Evolutionary conservation across 2,797 vertebrate genomes (phyloP).

Genomic region (Antrozous pallidus): DNA sequence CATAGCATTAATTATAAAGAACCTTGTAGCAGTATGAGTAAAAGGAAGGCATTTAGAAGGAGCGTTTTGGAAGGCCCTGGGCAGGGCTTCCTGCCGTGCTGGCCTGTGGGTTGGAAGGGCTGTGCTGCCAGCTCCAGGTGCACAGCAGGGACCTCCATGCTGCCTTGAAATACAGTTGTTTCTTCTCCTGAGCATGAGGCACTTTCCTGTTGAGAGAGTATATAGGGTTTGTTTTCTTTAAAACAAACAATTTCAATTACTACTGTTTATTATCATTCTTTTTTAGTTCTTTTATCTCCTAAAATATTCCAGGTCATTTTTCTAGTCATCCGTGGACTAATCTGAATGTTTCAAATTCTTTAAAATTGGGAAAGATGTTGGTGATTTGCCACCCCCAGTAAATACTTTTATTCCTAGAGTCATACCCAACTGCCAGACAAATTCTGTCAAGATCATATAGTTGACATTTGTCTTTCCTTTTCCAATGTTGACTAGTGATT

Average conservation of each 20-base stretch:
- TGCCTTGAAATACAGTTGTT: not conserved
- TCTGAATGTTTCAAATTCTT: not conserved
- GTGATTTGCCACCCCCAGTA: not conserved
- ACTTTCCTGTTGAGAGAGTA: not conserved
- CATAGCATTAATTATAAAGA: not conserved
- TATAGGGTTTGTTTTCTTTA: not conserved
- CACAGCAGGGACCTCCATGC: not conserved
- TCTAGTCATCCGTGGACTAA: not conserved
- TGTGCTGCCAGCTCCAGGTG: fast-evolving
- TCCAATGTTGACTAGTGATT: not conserved
- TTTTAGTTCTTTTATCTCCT: not conserved
- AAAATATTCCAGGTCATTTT: not conserved
- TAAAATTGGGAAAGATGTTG: not conserved
- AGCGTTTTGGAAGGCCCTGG: not conserved
- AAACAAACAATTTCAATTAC: not conserved
- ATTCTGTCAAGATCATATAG: not conserved
- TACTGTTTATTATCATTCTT: not conserved
- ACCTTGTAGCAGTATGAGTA: not conserved
- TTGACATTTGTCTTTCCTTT: not conserved
- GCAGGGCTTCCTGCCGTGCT: not conserved
- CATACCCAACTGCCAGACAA: not conserved
- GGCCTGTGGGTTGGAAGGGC: not conserved
- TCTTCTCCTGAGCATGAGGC: not conserved
- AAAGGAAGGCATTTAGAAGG: not conserved
- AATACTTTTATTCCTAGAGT: not conserved